These are phyloP conservation scores for Metalampra italica DNA, from an alignment of 2,888 invertebrate genomes.

Conservation along the genomic window DNA sequence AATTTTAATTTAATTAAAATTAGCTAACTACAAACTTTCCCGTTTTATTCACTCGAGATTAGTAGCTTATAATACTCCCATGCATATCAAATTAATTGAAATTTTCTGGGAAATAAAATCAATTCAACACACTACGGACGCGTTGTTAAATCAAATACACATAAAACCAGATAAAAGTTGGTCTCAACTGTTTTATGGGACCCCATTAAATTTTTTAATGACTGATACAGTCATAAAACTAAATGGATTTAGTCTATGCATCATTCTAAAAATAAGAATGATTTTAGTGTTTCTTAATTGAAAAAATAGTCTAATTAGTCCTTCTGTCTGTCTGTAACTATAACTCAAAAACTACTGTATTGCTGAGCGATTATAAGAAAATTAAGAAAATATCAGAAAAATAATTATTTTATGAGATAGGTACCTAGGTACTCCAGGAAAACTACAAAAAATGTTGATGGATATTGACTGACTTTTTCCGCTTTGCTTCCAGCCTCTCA, in stretches of 20 bases:
- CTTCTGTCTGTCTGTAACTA: too few species aligned
- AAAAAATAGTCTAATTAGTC: too few species aligned
- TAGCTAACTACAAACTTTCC: not conserved
- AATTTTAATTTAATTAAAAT: not conserved
- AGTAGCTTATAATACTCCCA: not conserved
- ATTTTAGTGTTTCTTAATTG: not conserved
- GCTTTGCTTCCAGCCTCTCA: too few species aligned
- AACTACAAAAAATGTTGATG: too few species aligned
- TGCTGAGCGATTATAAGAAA: too few species aligned
- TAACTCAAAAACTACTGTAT: too few species aligned
- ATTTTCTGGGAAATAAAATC: slow-evolving; percentile 6
- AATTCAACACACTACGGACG: not conserved
- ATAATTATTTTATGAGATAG: too few species aligned
- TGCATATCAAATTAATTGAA: slow-evolving; percentile 6
- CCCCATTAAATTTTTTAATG: slow-evolving; percentile 27
- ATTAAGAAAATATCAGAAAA: too few species aligned
- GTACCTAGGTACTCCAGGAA: too few species aligned
- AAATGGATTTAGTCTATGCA: slow-evolving; percentile 24
- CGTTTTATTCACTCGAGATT: not conserved
- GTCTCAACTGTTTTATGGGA: slow-evolving; percentile 12
- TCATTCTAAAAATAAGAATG: slow-evolving; percentile 13
- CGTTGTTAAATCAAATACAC: slow-evolving; percentile 18
- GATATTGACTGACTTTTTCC: too few species aligned
- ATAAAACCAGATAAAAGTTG: slow-evolving; percentile 12
- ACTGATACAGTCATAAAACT: slow-evolving; percentile 23